These are phyloP conservation scores for Drosophila ambigua DNA, from an alignment of 1,140 invertebrate species.

Conservation along the genomic window DNA sequence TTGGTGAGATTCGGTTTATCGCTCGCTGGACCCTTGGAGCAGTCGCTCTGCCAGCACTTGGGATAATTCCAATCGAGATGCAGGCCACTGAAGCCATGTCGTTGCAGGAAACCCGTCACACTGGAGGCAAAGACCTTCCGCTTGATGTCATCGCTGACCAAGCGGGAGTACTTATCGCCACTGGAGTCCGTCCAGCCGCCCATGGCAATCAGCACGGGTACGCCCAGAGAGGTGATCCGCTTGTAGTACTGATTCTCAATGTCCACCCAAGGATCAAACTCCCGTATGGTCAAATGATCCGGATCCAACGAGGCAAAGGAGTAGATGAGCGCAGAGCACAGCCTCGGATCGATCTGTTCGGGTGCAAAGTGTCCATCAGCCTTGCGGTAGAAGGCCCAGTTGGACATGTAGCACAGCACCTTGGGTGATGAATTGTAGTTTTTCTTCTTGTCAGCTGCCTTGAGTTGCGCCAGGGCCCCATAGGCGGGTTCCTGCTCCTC, in stretches of 20 bases:
- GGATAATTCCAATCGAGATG: constrained; percentile 97
- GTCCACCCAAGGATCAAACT: constrained; percentile 94
- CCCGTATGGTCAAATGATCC: constrained; percentile 89
- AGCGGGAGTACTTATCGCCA: constrained; percentile 92
- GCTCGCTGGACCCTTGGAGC: constrained; percentile 89
- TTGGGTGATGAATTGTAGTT: constrained; percentile 67
- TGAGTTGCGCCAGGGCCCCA: constrained; percentile 58
- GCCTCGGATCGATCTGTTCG: constrained; percentile 90
- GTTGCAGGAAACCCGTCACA: constrained; percentile 88
- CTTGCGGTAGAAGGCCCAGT: constrained; percentile 94
- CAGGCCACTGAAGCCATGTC: constrained; percentile 91
- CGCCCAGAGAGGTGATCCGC: constrained; percentile 55
- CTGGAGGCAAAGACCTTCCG: constrained; percentile 89
- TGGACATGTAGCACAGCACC: constrained; percentile 94
- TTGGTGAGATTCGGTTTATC: constrained; percentile 92
- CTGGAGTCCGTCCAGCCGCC: constrained; percentile 96
- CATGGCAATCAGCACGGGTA: constrained; percentile 90
- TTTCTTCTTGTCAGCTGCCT: constrained; percentile 42
- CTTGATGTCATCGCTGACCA: constrained; percentile 87
- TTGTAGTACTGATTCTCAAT: constrained; percentile 90
- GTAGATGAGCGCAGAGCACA: constrained; percentile 95
- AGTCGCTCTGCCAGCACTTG: constrained; percentile 95
- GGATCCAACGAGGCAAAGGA: constrained; percentile 94
- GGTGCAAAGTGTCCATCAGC: constrained; percentile 93
- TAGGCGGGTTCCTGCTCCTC: constrained; percentile 36